phyloP scores from a whole-genome alignment of 2,797 vertebrate species.

The Coregonus suidteri region DNA sequence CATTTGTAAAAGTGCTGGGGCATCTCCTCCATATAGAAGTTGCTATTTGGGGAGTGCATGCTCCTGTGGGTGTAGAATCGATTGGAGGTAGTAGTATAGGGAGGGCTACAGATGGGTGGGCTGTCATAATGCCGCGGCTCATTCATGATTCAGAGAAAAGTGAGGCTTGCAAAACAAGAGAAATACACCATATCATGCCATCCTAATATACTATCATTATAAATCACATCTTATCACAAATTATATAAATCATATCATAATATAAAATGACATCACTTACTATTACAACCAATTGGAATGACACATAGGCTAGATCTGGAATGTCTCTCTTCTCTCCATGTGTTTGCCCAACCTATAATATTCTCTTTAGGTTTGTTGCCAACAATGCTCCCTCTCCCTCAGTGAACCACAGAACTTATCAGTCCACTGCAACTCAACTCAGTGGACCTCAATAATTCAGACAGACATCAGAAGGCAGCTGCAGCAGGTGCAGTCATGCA shows the following conservation, averaged over 20 bases:
- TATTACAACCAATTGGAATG: not conserved
- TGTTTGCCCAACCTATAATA: not conserved
- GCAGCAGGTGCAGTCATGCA: constrained; percentile 41
- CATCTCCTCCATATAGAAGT: constrained; percentile 65
- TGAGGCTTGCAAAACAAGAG: constrained; percentile 3
- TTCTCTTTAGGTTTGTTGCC: not conserved
- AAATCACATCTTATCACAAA: not conserved
- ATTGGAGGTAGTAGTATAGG: constrained; percentile 61
- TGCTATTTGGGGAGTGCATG: constrained; percentile 56
- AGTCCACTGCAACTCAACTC: constrained; percentile 58
- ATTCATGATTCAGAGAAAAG: constrained; percentile 57
- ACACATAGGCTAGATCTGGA: not conserved
- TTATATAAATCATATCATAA: not conserved
- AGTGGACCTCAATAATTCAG: constrained; percentile 74
- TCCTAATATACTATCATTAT: not conserved
- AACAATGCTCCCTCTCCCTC: not conserved
- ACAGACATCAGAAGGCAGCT: constrained; percentile 46
- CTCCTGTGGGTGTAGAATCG: constrained; percentile 63
- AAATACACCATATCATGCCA: not conserved
- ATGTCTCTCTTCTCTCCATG: not conserved
- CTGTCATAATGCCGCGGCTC: constrained; percentile 65
- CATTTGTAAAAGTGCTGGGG: constrained; percentile 84
- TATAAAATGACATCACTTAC: not conserved
- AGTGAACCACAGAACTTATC: constrained; percentile 32
- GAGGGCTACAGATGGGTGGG: constrained; percentile 74